Percentiles rank a stretch among this genome's conserved stretches.
These are phyloP conservation scores for Ptychoptera contaminata DNA, from an alignment of 2,888 invertebrate species.

Conservation along the genomic window DNA sequence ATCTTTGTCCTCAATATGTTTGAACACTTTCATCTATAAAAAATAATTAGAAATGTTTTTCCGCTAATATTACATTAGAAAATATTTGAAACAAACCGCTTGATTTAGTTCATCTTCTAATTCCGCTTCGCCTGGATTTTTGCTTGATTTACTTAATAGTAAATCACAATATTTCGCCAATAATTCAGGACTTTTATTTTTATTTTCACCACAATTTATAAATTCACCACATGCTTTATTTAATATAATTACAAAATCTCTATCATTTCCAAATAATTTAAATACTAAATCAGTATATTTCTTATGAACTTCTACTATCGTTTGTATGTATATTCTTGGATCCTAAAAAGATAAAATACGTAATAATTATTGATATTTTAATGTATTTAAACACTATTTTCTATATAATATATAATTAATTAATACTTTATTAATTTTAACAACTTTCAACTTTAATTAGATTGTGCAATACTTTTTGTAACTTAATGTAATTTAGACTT, in stretches of 20 bases:
- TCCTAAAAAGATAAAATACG: conserved; percentile 43
- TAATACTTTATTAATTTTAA: too few relatives aligned
- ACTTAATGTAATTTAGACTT: too few relatives aligned
- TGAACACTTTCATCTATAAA: conserved; percentile 99
- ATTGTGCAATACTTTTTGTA: too few relatives aligned
- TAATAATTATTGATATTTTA: too few relatives aligned
- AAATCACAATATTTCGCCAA: conserved; percentile 97
- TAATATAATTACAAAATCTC: conserved; percentile 96
- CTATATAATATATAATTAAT: conserved; percentile 3
- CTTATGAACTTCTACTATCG: conserved; percentile 92
- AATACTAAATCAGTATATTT: conserved; percentile 91
- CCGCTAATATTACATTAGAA: too few relatives aligned
- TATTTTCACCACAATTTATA: conserved; percentile 77
- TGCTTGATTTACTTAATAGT: conserved; percentile 90
- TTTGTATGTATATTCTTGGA: conserved; percentile 93
- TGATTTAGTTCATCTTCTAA: conserved; percentile 95
- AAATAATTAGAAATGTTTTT: conserved; percentile 76
- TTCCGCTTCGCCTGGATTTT: conserved; percentile 97
- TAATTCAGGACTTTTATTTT: conserved; percentile 91
- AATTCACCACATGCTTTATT: conserved; percentile 91
- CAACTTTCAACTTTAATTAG: too few relatives aligned
- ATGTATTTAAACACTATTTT: too few relatives aligned
- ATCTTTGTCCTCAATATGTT: conserved; percentile 99
- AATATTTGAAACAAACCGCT: conserved; percentile 36
- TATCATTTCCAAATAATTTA: conserved; percentile 90